Percentiles rank a stretch among this genome's conserved stretches.
phyloP scores from a whole-genome alignment of 1,140 invertebrate species.

The Hesperophylax magnus region DNA sequence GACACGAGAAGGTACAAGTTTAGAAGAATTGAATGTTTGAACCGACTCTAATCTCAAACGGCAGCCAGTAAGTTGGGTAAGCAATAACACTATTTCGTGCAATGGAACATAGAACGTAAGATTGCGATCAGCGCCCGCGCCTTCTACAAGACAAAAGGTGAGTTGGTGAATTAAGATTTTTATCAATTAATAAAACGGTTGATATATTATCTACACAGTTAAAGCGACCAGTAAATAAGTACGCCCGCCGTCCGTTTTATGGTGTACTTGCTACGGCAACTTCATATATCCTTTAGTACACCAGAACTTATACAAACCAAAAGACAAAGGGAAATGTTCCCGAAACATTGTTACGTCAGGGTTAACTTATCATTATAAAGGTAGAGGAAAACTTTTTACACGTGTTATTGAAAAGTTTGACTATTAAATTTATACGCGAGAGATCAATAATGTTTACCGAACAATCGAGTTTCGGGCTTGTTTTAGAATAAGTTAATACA shows the following conservation, averaged over 20 bases:
- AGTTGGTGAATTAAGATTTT: conserved; percentile 30
- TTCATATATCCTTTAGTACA: too few species aligned
- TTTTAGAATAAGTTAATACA: too few species aligned
- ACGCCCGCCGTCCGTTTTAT: background rate
- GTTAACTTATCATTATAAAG: too few species aligned
- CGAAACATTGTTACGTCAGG: too few species aligned
- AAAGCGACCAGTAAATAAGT: background rate
- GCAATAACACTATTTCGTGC: conserved; percentile 35
- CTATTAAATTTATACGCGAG: too few species aligned
- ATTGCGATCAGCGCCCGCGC: conserved; percentile 33
- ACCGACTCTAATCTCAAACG: conserved; percentile 33
- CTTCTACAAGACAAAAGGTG: conserved; percentile 34
- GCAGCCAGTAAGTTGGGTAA: conserved; percentile 35
- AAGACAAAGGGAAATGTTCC: too few species aligned
- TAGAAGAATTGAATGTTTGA: conserved; percentile 14
- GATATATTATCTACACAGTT: background rate
- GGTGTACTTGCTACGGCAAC: background rate
- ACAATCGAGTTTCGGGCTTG: too few species aligned
- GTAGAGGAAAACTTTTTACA: too few species aligned
- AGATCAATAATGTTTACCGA: too few species aligned
- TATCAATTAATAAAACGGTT: conserved; percentile 41
- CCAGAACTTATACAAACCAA: too few species aligned
- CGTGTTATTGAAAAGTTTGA: too few species aligned
- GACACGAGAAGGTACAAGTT: background rate
- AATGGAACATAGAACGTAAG: conserved; percentile 22